Base-by-base conservation (phyloP, 2,888 invertebrate species). In the Dicyrtomina minuta region DNA sequence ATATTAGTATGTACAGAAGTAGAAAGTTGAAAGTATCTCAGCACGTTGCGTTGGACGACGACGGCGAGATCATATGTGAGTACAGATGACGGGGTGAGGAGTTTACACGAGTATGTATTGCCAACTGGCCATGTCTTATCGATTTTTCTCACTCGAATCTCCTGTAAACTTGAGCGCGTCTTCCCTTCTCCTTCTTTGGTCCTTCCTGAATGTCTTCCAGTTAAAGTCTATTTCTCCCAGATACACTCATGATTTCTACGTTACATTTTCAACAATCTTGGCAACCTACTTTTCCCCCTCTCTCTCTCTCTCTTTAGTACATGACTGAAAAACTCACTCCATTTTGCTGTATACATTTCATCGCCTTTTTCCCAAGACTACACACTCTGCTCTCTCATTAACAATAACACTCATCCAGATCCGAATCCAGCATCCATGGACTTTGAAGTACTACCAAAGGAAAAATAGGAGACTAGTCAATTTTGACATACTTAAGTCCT, bases 81-180 rank as follows among this genome's bases (percentile, higher is more conserved):
- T 22, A 26, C 26, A 53, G 24, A 22, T 4, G 24, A 26, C 26
- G 53, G 17, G 24, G 4, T 53, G 53, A 22, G 13, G 22, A 4
- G 13, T n/a, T n/a, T n/a, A n/a, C n/a, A n/a, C n/a, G n/a, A n/a
- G 24, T 22, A 24, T 53, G 20, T 24, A 53, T 24, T 13, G 53
- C 53, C 53, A 22, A 53, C 53, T 53, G 53, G 53, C 26, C 58
- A 59, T 59, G 39, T 41, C 22, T 39, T 41, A 59, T 59, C 59
- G 59, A 59, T 59, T 59, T 59, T 59, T 59, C 41, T 41, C 43
- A 41, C 43, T 59, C 20, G 41, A 43, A 59, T 59, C 59, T 59
- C 20, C 22, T 33, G 33, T 33, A 33, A 33, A 33, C 4, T 33
- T 33, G 46, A 20, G 46, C n/a, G 20, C 20, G n/a, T 46, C 46